Evolutionary conservation across 2,888 invertebrate species (phyloP).

Genomic region (Cactoblastis cactorum): DNA sequence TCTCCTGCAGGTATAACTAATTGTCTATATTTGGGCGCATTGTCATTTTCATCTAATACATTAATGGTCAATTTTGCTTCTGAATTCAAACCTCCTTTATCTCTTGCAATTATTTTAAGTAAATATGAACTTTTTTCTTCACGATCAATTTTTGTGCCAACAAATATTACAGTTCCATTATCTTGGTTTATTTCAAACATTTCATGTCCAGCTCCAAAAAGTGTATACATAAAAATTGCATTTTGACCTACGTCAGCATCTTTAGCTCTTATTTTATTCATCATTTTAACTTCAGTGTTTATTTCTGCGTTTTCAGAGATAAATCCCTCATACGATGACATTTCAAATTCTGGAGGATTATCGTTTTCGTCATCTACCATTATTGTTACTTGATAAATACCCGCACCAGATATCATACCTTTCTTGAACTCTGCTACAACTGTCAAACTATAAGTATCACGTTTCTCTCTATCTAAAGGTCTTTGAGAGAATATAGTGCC

Average conservation of each 20-base stretch:
- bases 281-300: slow-evolving; percentile 85
- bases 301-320: slow-evolving; percentile 87
- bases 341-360: slow-evolving; percentile 89
- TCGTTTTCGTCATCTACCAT: slow-evolving; percentile 93
- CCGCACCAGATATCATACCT: slow-evolving; percentile 84
- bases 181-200: slow-evolving; percentile 84
- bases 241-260: slow-evolving; percentile 86
- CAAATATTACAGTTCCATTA: slow-evolving; percentile 80
- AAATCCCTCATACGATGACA: slow-evolving; percentile 84
- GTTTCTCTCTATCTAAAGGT: slow-evolving; percentile 87
- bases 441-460: slow-evolving; percentile 86
- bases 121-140: slow-evolving; percentile 85
- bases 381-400: slow-evolving; percentile 89
- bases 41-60: slow-evolving; percentile 90
- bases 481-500: slow-evolving; percentile 89
- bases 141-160: slow-evolving; percentile 82
- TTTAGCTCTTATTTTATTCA: slow-evolving; percentile 82
- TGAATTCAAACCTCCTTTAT: slow-evolving; percentile 86
- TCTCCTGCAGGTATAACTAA: slow-evolving; percentile 85
- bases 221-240: slow-evolving; percentile 82
- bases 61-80: slow-evolving; percentile 85
- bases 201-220: slow-evolving; percentile 88
- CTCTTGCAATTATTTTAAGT: slow-evolving; percentile 86
- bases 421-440: slow-evolving; percentile 88
- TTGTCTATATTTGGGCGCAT: slow-evolving; percentile 84